Conservation (phyloP, 2,113 vertebrate species). For the Lipophrys pholis region DNA sequence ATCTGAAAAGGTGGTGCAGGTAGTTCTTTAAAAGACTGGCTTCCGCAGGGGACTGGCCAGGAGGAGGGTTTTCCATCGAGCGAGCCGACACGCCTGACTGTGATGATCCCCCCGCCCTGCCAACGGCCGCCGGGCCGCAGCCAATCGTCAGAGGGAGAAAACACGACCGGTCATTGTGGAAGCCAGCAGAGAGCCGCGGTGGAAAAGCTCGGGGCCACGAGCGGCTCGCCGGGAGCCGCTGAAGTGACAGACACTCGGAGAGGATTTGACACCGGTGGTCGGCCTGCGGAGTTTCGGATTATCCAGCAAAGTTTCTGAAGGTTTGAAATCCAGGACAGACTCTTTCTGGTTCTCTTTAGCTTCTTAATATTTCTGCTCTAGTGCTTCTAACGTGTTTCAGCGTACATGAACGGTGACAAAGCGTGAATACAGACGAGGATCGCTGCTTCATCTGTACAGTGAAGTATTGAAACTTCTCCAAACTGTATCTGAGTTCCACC, state of each 20-base stretch:
- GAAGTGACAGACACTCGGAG: conserved; percentile 32
- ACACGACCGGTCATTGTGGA: too few species aligned
- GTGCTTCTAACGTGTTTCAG: conserved; percentile 29
- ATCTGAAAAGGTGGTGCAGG: conserved; percentile 27
- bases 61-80: conserved; percentile 4
- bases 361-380: conserved; percentile 42
- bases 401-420: neutral
- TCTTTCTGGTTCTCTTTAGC: conserved; percentile 20
- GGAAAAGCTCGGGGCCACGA: conserved; percentile 14
- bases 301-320: conserved; percentile 29
- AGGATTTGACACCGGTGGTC: conserved; percentile 52
- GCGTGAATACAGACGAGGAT: too few species aligned
- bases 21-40: conserved; percentile 22
- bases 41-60: conserved; percentile 7
- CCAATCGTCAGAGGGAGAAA: too few species aligned
- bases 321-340: conserved; percentile 19
- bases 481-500: conserved; percentile 26
- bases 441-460: neutral
- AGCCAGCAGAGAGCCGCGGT: conserved; percentile 2
- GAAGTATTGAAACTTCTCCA: conserved; percentile 19
- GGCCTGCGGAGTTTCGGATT: conserved; percentile 36
- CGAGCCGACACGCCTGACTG: conserved; percentile 30
- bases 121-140: conserved; percentile 21
- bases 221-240: conserved; percentile 33
- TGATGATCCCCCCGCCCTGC: conserved; percentile 22